Percentiles rank a stretch among this genome's conserved stretches.
These are phyloP conservation scores for Pristionchus mayeri DNA, from an alignment of 2,888 invertebrate genomes.

Conservation along the genomic window DNA sequence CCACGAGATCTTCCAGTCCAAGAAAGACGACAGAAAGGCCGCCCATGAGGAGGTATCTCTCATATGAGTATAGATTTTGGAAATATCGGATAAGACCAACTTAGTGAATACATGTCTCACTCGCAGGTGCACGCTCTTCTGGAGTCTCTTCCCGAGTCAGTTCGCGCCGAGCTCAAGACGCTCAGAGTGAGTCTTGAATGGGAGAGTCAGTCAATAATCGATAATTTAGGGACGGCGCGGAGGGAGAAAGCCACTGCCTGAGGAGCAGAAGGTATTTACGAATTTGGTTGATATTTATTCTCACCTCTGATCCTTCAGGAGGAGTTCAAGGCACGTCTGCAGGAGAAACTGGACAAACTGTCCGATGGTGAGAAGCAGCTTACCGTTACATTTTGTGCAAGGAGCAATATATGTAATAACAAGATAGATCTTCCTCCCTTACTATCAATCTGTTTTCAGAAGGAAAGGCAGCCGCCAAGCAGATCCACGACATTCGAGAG, in stretches of 20 bases:
- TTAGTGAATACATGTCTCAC: neutral
- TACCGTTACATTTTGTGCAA: no score
- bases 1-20: conserved; percentile 10
- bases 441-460: neutral
- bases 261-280: conserved; percentile 31
- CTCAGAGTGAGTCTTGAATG: neutral
- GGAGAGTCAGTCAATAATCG: no score
- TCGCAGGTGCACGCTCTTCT: neutral
- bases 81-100: neutral
- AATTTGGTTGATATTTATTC: neutral
- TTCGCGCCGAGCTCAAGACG: neutral
- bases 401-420: neutral
- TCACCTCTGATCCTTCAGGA: neutral
- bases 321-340: neutral
- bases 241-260: neutral
- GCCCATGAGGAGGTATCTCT: conserved; percentile 12
- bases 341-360: conserved; percentile 11
- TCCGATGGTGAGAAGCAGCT: neutral
- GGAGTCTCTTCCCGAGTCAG: neutral
- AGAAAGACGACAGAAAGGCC: conserved; percentile 24
- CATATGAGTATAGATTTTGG: no score
- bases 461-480: conserved; percentile 2
- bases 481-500: neutral
- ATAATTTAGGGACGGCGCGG: no score
- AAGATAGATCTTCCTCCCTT: neutral